Conservation (phyloP, 2,888 invertebrate genomes). For the Tolmerus cingulatus region DNA sequence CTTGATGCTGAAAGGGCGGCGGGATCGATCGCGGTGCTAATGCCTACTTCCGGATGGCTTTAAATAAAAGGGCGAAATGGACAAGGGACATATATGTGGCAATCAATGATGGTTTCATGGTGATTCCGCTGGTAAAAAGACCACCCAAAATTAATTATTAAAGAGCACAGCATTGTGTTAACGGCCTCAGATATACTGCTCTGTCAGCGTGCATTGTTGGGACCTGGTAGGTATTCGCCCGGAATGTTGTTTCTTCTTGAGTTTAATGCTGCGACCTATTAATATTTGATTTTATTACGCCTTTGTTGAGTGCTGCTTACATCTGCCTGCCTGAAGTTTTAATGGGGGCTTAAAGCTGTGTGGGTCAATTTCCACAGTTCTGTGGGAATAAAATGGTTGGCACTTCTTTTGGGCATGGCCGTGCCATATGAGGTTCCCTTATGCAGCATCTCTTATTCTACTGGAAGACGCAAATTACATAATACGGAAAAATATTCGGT, state of each 20-base stretch:
- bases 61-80: neutral
- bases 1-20: neutral
- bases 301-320: conserved; percentile 7
- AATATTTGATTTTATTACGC: conserved; percentile 30
- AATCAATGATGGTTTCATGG: conserved; percentile 5
- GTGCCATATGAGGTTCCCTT: neutral
- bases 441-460: neutral
- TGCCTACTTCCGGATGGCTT: neutral
- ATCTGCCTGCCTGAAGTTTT: neutral
- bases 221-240: neutral
- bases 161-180: neutral
- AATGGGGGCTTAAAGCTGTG: neutral
- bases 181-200: neutral
- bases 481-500: neutral
- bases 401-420: neutral
- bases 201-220: neutral
- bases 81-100: conserved; percentile 3
- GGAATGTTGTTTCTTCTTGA: neutral
- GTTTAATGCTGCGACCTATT: conserved; percentile 5
- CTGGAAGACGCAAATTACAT: neutral
- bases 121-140: neutral
- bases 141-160: conserved; percentile 13
- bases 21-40: neutral
- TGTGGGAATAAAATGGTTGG: neutral
- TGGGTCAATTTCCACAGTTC: conserved; percentile 1